Conservation (phyloP, 2,797 vertebrate genomes). For the Tauraco hartlaubi region DNA sequence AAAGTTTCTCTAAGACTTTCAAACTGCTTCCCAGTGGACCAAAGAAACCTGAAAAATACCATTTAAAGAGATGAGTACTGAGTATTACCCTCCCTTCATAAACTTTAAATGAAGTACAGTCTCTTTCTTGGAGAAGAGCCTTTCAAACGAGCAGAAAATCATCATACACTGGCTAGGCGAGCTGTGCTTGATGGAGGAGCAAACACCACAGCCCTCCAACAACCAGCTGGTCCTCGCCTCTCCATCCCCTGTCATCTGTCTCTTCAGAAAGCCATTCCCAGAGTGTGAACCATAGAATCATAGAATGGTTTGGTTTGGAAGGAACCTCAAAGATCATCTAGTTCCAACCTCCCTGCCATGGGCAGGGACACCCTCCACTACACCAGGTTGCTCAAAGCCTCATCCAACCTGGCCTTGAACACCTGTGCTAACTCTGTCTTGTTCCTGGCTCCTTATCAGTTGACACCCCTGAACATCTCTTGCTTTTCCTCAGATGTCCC, state of each 20-base stretch:
- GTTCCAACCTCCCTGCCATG: too few relatives aligned
- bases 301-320: too few relatives aligned
- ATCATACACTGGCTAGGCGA: not conserved
- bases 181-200: not conserved
- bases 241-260: not conserved
- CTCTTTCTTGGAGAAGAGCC: not conserved
- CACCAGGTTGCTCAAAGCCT: too few relatives aligned
- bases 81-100: not conserved
- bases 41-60: not conserved
- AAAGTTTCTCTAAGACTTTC: not conserved
- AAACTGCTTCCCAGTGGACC: not conserved
- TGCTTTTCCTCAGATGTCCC: slow-evolving; percentile 87
- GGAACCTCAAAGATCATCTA: too few relatives aligned
- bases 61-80: not conserved
- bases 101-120: not conserved
- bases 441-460: not conserved
- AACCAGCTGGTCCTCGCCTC: not conserved
- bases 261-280: not conserved
- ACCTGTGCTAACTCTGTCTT: not conserved
- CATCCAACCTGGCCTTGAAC: too few relatives aligned
- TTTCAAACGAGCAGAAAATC: not conserved
- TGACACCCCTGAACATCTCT: not conserved
- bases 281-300: not conserved
- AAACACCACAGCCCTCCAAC: not conserved
- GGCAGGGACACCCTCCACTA: too few relatives aligned